A percentile compares a stretch with the other conserved stretches of the same genome.
These are phyloP conservation scores for Microcebus tavaratra DNA, from an alignment of 2,113 vertebrate species.

Conservation along the genomic window DNA sequence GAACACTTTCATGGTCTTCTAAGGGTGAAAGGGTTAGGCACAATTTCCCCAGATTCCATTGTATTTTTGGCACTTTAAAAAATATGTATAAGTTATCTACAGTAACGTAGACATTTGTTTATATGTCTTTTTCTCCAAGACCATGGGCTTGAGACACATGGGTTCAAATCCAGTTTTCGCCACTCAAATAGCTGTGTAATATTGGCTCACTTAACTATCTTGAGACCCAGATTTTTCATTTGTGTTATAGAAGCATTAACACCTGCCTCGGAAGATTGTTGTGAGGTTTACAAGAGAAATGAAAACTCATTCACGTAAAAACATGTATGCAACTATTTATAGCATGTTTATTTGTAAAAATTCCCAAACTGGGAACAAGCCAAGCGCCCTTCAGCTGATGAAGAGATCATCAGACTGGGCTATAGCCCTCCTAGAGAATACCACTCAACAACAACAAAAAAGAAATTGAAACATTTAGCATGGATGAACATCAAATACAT, in stretches of 20 bases:
- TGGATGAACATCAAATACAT: background rate
- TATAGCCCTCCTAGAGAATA: background rate
- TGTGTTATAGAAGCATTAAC: background rate
- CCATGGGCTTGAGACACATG: background rate
- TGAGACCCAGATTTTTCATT: background rate
- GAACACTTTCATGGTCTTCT: background rate
- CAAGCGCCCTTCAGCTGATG: background rate
- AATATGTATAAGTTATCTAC: background rate
- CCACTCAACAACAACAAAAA: background rate
- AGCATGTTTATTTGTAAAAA: constrained; percentile 26
- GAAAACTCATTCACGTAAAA: background rate
- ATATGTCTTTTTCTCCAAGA: background rate
- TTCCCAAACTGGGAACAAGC: background rate
- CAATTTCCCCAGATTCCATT: background rate
- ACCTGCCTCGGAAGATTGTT: background rate
- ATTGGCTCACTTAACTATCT: background rate
- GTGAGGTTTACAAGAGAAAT: background rate
- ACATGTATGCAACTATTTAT: background rate
- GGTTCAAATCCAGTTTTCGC: background rate
- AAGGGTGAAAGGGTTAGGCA: background rate
- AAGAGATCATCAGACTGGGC: background rate
- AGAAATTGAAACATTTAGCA: background rate
- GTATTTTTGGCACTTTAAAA: background rate
- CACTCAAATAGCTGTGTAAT: background rate
- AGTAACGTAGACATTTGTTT: background rate